Evolutionary conservation across 2,113 vertebrate species (phyloP).

Genomic region (Amia ocellicauda): DNA sequence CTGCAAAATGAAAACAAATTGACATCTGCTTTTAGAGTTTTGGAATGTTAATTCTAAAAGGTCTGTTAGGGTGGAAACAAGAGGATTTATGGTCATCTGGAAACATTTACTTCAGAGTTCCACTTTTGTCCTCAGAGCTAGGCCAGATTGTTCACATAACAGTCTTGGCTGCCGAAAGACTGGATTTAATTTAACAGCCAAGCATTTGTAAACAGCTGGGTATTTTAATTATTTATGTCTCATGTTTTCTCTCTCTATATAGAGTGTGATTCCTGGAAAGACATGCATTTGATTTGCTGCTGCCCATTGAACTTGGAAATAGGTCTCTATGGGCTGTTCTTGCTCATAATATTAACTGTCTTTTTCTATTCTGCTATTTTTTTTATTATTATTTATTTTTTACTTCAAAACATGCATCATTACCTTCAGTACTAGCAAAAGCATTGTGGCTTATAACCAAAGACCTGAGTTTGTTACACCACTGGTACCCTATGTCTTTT

Average conservation of each 20-base stretch:
- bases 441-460: too few relatives aligned
- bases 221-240: constrained; percentile 34
- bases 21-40: constrained; percentile 24
- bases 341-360: constrained; percentile 13
- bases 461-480: too few relatives aligned
- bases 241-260: constrained; percentile 18
- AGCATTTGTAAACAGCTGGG: constrained; percentile 21
- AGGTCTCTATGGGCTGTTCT: constrained; percentile 17
- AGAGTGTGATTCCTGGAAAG: constrained; percentile 29
- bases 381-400: constrained; percentile 5
- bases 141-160: constrained; percentile 10
- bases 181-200: constrained; percentile 26
- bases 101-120: constrained; percentile 13
- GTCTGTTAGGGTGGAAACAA: constrained; percentile 13
- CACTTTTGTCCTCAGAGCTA: background rate
- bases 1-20: constrained; percentile 16
- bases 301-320: constrained; percentile 10
- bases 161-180: constrained; percentile 1
- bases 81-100: constrained; percentile 10
- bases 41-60: background rate
- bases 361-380: too few relatives aligned
- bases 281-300: constrained; percentile 17
- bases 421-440: constrained; percentile 53
- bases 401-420: constrained; percentile 26
- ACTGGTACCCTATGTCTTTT: too few relatives aligned